Base-by-base conservation (phyloP, 37 sponge, comb jelly and placozoan genomes). In the Cliona cf. orientalis region DNA sequence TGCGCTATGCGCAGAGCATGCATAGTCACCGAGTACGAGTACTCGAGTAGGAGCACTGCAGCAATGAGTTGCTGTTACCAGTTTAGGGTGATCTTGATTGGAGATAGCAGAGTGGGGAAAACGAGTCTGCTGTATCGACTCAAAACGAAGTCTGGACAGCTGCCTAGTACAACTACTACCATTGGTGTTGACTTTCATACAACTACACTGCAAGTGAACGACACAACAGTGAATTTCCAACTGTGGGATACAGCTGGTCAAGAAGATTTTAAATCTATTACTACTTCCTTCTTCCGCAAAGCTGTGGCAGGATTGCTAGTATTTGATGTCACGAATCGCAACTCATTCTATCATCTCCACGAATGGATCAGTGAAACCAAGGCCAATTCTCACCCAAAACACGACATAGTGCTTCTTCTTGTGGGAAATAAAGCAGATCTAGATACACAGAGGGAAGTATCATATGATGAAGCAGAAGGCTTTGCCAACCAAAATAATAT, bases 171-270 rank as follows among this genome's bases (percentile, higher is more conserved):
- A 2, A 83, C 72, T 5, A 71, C 81, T 0, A 90, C 91, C 23
- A 81, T 86, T 2, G 91, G 91, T 17, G 85, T 90, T 5, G 85
- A 86, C 39, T 90, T 90, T 69, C 61, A 86, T 49, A 80, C 91
- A 9, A 77, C 76, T 40, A 46, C 86, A 2, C 58, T 86, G 56
- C 25, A 71, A 25, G 39, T 90, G 2, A 73, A 84, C n/a, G 69
- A 34, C 5, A 38, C 38, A 14, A 2, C 17, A 31, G 71, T 90
- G 4, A 90, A 90, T 44, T 66, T 90, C 26, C 91, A 90, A 73
- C 55, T 90, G 33, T 90, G 91, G 91, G 91, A 90, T 64, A 90
- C 91, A 21, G 91, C 91, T 19, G 91, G 91, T 6, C 91, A 90
- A 58, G 91, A 90, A 32, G 36, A 86, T 9, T 90, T 65, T 59